These are phyloP conservation scores for Plusia festucae DNA, from an alignment of 2,888 invertebrate species.

Conservation along the genomic window DNA sequence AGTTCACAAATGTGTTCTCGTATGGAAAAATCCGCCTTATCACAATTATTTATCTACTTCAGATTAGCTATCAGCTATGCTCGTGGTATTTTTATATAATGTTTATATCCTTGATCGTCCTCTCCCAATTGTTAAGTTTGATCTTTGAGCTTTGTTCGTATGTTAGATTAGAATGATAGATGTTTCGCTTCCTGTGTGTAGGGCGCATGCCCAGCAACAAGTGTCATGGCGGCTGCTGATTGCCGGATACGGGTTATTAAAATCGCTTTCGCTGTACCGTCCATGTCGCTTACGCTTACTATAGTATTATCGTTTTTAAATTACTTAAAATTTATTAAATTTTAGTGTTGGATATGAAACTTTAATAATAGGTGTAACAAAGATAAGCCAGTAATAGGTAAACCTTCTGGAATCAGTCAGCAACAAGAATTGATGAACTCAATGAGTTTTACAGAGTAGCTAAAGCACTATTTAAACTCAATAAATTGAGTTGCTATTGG, in stretches of 20 bases:
- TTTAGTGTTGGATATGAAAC: too few relatives aligned
- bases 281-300: background rate
- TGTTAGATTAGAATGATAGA: background rate
- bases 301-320: conserved; percentile 5
- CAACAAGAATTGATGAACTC: too few relatives aligned
- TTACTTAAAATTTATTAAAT: background rate
- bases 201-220: conserved; percentile 44
- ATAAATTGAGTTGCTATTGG: too few relatives aligned
- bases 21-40: too few relatives aligned
- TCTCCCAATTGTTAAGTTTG: background rate
- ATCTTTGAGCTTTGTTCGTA: background rate
- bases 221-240: conserved; percentile 47
- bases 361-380: too few relatives aligned
- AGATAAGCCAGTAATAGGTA: too few relatives aligned
- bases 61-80: background rate
- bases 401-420: too few relatives aligned
- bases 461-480: too few relatives aligned
- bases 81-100: background rate
- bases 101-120: background rate
- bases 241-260: conserved; percentile 41
- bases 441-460: too few relatives aligned
- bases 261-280: conserved; percentile 9
- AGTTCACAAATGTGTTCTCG: too few relatives aligned
- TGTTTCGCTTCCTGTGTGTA: conserved; percentile 12
- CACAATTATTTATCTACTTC: background rate